These are phyloP conservation scores for Catocala nupta DNA, from an alignment of 2,888 invertebrate genomes.

Conservation along the genomic window DNA sequence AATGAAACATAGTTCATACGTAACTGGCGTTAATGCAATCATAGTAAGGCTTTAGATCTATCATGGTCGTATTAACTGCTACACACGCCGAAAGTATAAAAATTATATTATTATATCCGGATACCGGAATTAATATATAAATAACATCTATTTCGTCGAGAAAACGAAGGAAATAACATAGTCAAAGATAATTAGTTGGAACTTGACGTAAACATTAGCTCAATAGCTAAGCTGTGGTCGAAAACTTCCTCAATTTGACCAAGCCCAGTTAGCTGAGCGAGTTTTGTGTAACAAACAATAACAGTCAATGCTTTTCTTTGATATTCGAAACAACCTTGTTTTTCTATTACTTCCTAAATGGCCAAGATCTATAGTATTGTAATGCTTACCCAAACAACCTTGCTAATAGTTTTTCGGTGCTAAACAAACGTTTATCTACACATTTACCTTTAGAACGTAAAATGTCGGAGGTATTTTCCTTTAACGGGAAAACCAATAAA, in stretches of 20 bases:
- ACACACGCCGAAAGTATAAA: too few relatives aligned
- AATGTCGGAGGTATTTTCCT: constrained; percentile 18
- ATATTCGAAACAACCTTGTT: constrained; percentile 42
- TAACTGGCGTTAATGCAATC: too few relatives aligned
- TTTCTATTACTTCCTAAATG: constrained; percentile 46
- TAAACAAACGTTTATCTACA: constrained; percentile 22
- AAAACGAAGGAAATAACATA: not conserved
- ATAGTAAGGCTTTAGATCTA: too few relatives aligned
- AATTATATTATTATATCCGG: too few relatives aligned
- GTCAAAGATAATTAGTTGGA: not conserved
- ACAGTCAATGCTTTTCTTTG: constrained; percentile 32
- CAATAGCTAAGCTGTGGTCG: not conserved
- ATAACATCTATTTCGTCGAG: too few relatives aligned
- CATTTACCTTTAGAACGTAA: constrained; percentile 28
- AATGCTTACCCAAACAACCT: constrained; percentile 27
- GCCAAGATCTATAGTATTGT: constrained; percentile 34
- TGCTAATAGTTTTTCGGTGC: constrained; percentile 38
- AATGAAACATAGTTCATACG: too few relatives aligned
- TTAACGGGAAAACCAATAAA: constrained; percentile 2
- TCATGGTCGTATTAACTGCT: too few relatives aligned
- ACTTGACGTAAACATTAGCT: not conserved
- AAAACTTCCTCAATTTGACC: constrained; percentile 20
- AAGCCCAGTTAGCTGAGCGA: constrained; percentile 8
- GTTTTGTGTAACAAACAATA: constrained; percentile 19
- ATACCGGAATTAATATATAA: too few relatives aligned